These are phyloP conservation scores for Gryllus longicercus DNA, from an alignment of 2,888 invertebrate species.

Conservation along the genomic window DNA sequence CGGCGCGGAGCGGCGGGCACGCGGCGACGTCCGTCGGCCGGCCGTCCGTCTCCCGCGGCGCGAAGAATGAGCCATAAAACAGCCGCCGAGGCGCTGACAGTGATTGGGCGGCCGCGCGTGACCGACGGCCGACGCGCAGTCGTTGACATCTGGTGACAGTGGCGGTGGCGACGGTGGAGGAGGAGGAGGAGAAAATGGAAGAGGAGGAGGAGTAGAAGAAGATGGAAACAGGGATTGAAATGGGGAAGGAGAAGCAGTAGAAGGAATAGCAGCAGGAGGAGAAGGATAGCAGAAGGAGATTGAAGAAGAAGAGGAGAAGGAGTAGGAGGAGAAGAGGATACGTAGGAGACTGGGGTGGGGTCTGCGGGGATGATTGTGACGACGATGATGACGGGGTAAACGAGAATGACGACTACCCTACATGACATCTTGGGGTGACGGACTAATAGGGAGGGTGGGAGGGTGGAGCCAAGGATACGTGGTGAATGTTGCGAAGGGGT, in stretches of 20 bases:
- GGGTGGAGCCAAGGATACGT: too few relatives aligned
- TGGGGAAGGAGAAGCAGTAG: background rate
- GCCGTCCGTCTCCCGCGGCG: background rate
- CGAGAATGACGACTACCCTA: too few relatives aligned
- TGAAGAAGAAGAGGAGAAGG: background rate
- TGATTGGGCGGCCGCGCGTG: slow-evolving; percentile 4
- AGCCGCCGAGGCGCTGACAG: background rate
- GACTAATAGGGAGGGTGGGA: too few relatives aligned
- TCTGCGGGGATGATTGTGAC: too few relatives aligned
- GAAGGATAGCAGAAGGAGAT: background rate
- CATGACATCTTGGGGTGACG: too few relatives aligned
- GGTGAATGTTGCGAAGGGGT: too few relatives aligned
- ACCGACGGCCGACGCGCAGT: slow-evolving; percentile 8
- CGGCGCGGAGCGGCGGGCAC: background rate
- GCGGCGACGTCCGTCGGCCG: background rate
- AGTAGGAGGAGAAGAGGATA: too few relatives aligned
- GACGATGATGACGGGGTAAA: too few relatives aligned
- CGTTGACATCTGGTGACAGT: background rate
- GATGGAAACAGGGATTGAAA: background rate
- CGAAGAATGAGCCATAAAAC: slow-evolving; percentile 8
- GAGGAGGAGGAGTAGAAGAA: background rate
- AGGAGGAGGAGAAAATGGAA: background rate
- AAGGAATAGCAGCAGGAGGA: background rate
- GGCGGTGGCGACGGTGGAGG: background rate
- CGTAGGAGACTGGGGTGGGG: too few relatives aligned